Percentiles rank a stretch among this genome's conserved stretches.
Conservation (phyloP, 1,140 invertebrate species). For the Drosophila novamexicana region DNA sequence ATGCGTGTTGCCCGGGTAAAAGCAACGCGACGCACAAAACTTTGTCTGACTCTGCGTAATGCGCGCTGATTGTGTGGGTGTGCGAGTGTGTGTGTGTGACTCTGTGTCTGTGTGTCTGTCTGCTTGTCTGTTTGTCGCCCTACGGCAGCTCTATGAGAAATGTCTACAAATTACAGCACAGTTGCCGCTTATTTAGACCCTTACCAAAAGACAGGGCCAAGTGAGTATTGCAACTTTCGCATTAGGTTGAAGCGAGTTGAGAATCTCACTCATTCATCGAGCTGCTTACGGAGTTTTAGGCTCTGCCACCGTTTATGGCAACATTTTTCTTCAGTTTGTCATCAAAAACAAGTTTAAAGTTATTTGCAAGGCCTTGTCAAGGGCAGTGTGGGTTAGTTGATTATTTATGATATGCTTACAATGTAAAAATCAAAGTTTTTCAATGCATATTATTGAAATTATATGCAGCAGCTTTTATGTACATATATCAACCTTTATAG, state of each 20-base stretch:
- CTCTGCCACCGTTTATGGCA: background rate
- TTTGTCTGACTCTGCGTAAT: conserved; percentile 70
- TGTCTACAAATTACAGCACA: conserved; percentile 67
- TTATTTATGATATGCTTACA: no score
- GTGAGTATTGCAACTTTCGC: conserved; percentile 53
- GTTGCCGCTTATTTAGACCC: conserved; percentile 29
- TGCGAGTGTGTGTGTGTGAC: conserved; percentile 28
- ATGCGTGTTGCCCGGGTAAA: conserved; percentile 64
- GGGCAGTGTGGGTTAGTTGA: no score
- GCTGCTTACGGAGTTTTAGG: background rate
- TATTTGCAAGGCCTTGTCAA: no score
- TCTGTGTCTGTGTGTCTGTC: conserved; percentile 8
- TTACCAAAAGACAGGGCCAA: conserved; percentile 19
- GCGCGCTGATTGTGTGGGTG: conserved; percentile 45
- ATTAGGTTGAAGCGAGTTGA: conserved; percentile 19
- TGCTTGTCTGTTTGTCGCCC: conserved; percentile 47
- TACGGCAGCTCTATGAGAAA: conserved; percentile 54
- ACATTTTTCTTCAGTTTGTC: background rate
- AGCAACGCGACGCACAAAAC: conserved; percentile 70
- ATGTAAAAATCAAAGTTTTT: no score
- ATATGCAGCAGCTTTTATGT: no score
- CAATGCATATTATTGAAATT: no score
- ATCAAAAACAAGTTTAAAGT: no score
- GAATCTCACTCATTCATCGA: conserved; percentile 9
- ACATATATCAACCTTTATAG: no score